Evolutionary conservation across 2,888 invertebrate genomes (phyloP).

Genomic region (Drosophila eohydei): DNA sequence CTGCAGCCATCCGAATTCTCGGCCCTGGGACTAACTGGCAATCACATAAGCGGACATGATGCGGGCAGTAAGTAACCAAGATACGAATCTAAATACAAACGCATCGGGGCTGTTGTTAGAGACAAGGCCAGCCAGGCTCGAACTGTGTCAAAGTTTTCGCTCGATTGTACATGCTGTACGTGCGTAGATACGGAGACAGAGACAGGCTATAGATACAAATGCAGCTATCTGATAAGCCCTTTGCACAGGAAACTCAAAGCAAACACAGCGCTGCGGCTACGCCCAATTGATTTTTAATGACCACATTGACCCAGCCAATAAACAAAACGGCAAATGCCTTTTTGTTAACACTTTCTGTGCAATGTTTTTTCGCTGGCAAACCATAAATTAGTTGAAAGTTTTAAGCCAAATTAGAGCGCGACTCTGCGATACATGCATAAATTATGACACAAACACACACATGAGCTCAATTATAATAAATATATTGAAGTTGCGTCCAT

Average conservation of each 20-base stretch:
- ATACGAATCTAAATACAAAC: slow-evolving; percentile 37
- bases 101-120: slow-evolving; percentile 11
- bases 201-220: slow-evolving; percentile 27
- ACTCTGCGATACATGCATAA: slow-evolving; percentile 58
- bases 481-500: slow-evolving; percentile 1
- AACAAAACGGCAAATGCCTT: slow-evolving; percentile 36
- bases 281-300: slow-evolving; percentile 77
- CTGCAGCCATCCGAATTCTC: slow-evolving; percentile 88
- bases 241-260: slow-evolving; percentile 17
- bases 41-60: slow-evolving; percentile 82
- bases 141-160: slow-evolving; percentile 57
- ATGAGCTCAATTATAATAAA: slow-evolving; percentile 53
- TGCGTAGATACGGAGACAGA: background rate
- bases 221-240: slow-evolving; percentile 39
- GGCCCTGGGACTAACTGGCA: slow-evolving; percentile 84
- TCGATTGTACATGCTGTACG: slow-evolving; percentile 49
- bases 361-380: slow-evolving; percentile 40
- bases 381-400: slow-evolving; percentile 70
- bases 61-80: slow-evolving; percentile 82
- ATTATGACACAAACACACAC: slow-evolving; percentile 27
- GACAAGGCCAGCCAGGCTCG: slow-evolving; percentile 34
- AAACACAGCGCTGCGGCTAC: slow-evolving; percentile 37
- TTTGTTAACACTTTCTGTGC: slow-evolving; percentile 53
- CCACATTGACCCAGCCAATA: slow-evolving; percentile 63
- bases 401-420: slow-evolving; percentile 66